Evolutionary conservation across 2,797 vertebrate species (phyloP).

Genomic region (Ispidina picta): DNA sequence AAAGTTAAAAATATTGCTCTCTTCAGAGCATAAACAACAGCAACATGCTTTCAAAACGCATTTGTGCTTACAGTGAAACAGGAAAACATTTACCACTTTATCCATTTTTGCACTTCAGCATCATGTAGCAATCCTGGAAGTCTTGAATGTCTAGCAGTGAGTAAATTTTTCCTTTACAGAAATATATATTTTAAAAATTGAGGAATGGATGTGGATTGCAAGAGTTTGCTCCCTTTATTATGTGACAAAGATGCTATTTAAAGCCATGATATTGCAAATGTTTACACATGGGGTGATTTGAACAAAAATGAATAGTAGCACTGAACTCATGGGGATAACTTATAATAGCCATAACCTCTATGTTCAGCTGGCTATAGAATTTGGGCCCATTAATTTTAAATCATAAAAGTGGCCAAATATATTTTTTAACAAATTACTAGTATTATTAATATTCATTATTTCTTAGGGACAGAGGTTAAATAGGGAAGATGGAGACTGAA

Average conservation of each 20-base stretch:
- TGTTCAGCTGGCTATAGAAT: not conserved
- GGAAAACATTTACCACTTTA: conserved; percentile 30
- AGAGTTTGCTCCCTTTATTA: not conserved
- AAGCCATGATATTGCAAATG: not conserved
- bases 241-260: conserved; percentile 2
- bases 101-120: not conserved
- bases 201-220: not conserved
- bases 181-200: not conserved
- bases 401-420: not conserved
- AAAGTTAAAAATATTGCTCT: conserved; percentile 73
- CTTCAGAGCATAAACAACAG: conserved; percentile 67
- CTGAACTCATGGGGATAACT: not conserved
- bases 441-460: not conserved
- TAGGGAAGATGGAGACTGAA: not conserved
- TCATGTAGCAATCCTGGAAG: not conserved
- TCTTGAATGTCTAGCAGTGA: not conserved
- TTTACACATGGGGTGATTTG: not conserved
- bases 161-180: not conserved
- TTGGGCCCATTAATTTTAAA: not conserved
- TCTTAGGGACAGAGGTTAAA: not conserved
- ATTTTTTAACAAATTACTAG: not conserved
- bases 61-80: conserved; percentile 18
- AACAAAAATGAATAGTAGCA: not conserved
- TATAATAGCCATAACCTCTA: not conserved
- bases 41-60: conserved; percentile 39